phyloP scores from a whole-genome alignment of 2,797 vertebrate species.

The Parotocinclus haroldoi region DNA sequence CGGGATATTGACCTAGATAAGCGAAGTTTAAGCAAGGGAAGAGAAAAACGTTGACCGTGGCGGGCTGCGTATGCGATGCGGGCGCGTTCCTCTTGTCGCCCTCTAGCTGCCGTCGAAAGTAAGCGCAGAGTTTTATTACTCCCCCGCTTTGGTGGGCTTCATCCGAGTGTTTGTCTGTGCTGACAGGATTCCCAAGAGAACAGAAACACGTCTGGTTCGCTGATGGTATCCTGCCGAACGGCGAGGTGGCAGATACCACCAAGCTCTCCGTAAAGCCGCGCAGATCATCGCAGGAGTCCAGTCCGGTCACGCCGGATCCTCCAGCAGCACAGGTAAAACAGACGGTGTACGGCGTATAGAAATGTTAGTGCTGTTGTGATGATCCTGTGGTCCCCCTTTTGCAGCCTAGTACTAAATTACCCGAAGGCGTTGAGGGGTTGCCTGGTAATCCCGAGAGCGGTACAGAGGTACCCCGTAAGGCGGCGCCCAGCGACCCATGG shows the following conservation, averaged over 20 bases:
- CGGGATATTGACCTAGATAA: no score
- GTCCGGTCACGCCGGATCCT: conserved; percentile 56
- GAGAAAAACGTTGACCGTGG: no score
- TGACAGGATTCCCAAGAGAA: conserved; percentile 75
- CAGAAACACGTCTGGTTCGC: conserved; percentile 95
- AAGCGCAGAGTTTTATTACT: not conserved
- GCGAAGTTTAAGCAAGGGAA: no score
- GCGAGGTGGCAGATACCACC: conserved; percentile 87
- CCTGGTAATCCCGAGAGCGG: not conserved
- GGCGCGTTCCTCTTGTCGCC: no score
- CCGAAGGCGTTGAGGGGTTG: conserved; percentile 22
- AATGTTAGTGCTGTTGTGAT: no score
- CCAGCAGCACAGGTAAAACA: conserved; percentile 40
- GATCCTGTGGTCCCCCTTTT: conserved; percentile 10
- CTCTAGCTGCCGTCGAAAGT: no score
- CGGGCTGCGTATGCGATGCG: no score
- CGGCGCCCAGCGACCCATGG: conserved; percentile 64
- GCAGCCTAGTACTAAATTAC: conserved; percentile 51
- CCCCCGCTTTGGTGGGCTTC: not conserved
- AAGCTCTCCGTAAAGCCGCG: conserved; percentile 76
- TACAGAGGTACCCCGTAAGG: conserved; percentile 46
- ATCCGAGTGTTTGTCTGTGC: conserved; percentile 3
- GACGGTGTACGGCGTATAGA: not conserved
- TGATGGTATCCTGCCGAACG: conserved; percentile 91
- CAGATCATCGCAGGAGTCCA: conserved; percentile 73